phyloP scores from a whole-genome alignment of 2,888 invertebrate genomes.

The Cephalotes varians region DNA sequence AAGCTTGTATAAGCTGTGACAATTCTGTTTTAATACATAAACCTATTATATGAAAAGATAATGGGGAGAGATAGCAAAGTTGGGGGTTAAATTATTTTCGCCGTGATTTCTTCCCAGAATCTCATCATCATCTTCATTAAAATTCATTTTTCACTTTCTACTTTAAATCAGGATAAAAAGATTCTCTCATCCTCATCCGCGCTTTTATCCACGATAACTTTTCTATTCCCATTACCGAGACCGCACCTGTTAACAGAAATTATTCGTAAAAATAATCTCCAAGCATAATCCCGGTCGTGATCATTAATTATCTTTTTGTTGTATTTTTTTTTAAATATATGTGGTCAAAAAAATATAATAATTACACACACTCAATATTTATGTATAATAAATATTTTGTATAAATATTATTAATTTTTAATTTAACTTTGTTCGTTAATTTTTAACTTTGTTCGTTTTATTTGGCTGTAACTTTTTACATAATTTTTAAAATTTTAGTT shows the following conservation, averaged over 20 bases:
- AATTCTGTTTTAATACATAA: slow-evolving; percentile 1
- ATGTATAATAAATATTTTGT: neutral
- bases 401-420: neutral
- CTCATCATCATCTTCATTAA: slow-evolving; percentile 37
- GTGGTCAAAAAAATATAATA: neutral
- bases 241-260: slow-evolving; percentile 20
- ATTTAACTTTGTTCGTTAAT: neutral
- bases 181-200: neutral
- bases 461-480: neutral
- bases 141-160: slow-evolving; percentile 45
- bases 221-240: slow-evolving; percentile 19
- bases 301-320: slow-evolving; percentile 29
- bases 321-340: neutral
- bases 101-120: slow-evolving; percentile 19
- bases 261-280: slow-evolving; percentile 12
- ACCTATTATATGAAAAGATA: slow-evolving; percentile 19
- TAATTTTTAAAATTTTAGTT: neutral
- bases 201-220: slow-evolving; percentile 28
- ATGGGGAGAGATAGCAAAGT: slow-evolving; percentile 1
- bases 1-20: neutral
- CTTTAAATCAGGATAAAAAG: slow-evolving; percentile 42
- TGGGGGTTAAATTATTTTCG: slow-evolving; percentile 19
- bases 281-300: neutral
- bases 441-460: neutral
- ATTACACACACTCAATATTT: neutral